These are phyloP conservation scores for Diaprepes abbreviatus DNA, from an alignment of 2,888 invertebrate species.

Conservation along the genomic window DNA sequence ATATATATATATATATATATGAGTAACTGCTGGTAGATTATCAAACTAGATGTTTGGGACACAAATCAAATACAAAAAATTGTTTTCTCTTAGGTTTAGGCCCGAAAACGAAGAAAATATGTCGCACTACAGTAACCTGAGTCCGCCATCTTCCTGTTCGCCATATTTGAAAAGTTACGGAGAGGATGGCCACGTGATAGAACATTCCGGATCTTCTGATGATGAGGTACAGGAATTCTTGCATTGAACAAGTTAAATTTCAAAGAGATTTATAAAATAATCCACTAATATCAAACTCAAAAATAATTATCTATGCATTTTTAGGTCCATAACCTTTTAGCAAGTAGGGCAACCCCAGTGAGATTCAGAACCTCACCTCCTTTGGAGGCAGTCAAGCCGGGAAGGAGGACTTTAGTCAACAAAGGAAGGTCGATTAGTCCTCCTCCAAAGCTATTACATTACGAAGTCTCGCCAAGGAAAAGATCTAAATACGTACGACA, in stretches of 20 bases:
- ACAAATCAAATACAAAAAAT: neutral
- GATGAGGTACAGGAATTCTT: conserved; percentile 71
- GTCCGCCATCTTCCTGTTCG: conserved; percentile 67
- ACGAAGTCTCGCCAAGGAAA: conserved; percentile 73
- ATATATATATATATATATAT: no score
- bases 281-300: no score
- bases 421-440: conserved; percentile 69
- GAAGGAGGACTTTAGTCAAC: conserved; percentile 61
- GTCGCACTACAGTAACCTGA: conserved; percentile 69
- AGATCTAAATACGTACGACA: conserved; percentile 74
- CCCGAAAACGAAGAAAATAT: conserved; percentile 69
- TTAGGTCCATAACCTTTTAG: conserved; percentile 76
- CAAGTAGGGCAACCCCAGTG: conserved; percentile 82
- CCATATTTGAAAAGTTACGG: conserved; percentile 64
- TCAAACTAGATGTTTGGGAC: no score
- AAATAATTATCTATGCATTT: no score
- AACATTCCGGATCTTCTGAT: conserved; percentile 72
- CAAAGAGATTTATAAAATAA: no score
- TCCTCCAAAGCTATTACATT: conserved; percentile 70
- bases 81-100: conserved; percentile 56
- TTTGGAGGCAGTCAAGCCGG: conserved; percentile 88
- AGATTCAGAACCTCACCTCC: conserved; percentile 94
- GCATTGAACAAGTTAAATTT: no score
- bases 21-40: no score
- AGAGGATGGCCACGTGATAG: conserved; percentile 62